phyloP scores from a whole-genome alignment of 2,797 vertebrate genomes.

The Poecilia wingei region DNA sequence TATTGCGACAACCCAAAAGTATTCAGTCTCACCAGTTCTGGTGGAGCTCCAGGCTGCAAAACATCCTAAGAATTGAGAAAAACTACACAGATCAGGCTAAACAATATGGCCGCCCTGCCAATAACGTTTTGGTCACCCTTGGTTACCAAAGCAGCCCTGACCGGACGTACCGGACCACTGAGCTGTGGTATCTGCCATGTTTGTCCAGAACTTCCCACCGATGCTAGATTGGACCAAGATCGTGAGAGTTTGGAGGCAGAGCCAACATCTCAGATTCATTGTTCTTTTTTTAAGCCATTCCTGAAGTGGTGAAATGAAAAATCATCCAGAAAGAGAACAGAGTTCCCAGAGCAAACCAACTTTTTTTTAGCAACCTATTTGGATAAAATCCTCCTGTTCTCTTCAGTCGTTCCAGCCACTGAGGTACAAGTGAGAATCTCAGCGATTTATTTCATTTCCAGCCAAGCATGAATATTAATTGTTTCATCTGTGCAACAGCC shows the following conservation, averaged over 20 bases:
- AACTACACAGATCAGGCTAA: conserved; percentile 10
- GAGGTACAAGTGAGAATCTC: conserved; percentile 31
- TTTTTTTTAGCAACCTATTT: conserved; percentile 12
- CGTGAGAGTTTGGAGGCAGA: background rate
- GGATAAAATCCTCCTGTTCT: conserved; percentile 10
- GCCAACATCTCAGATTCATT: background rate
- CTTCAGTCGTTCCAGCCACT: conserved; percentile 37
- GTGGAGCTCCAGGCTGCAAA: conserved; percentile 40
- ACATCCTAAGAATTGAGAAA: conserved; percentile 34
- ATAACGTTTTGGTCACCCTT: background rate
- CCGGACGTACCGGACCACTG: background rate
- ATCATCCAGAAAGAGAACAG: background rate
- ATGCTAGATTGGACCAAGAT: background rate
- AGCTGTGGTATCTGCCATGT: background rate
- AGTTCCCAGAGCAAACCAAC: conserved; percentile 14
- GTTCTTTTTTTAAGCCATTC: background rate
- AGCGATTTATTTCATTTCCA: conserved; percentile 56
- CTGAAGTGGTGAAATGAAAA: background rate
- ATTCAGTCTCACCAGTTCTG: conserved; percentile 51
- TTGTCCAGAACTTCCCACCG: background rate
- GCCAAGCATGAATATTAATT: conserved; percentile 68
- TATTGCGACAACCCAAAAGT: conserved; percentile 46
- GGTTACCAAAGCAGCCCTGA: background rate
- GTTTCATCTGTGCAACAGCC: conserved; percentile 60
- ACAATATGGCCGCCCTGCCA: background rate